phyloP scores from a whole-genome alignment of 2,888 invertebrate species.

The Perdita meconis region DNA sequence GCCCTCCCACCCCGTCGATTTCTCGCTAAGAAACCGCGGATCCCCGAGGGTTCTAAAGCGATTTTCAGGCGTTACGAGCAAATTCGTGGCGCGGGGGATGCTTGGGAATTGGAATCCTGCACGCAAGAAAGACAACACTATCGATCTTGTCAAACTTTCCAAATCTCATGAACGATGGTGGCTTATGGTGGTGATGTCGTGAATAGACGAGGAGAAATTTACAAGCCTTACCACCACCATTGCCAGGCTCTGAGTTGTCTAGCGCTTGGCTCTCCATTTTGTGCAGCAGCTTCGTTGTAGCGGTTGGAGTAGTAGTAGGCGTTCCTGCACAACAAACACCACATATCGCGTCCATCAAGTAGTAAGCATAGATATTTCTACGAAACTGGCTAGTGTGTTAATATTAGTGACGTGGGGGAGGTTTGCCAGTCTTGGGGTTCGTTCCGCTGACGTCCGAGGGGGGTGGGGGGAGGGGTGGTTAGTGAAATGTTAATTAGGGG shows the following conservation, averaged over 20 bases:
- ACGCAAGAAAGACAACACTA: conserved; percentile 46
- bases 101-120: conserved; percentile 40
- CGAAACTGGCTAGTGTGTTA: conserved; percentile 48
- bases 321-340: conserved; percentile 82
- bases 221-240: conserved; percentile 81
- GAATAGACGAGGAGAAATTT: conserved; percentile 64
- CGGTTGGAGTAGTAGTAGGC: conserved; percentile 80
- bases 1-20: background rate
- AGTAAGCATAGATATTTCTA: conserved; percentile 71
- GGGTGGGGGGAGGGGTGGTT: too few relatives aligned
- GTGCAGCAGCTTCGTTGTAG: conserved; percentile 81
- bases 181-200: conserved; percentile 71
- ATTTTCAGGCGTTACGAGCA: conserved; percentile 39
- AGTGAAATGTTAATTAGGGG: too few relatives aligned
- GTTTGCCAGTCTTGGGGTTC: conserved; percentile 17
- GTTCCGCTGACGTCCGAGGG: background rate
- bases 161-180: conserved; percentile 65
- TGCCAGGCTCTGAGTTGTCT: conserved; percentile 79
- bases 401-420: conserved; percentile 20
- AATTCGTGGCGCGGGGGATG: conserved; percentile 19
- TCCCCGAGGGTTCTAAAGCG: conserved; percentile 26
- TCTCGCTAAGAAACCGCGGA: conserved; percentile 8
- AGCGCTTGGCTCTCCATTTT: conserved; percentile 83
- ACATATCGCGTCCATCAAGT: conserved; percentile 81
- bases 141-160: conserved; percentile 68